Evolutionary conservation across 2,888 invertebrate genomes (phyloP).

Genomic region (Margaritifera margaritifera): DNA sequence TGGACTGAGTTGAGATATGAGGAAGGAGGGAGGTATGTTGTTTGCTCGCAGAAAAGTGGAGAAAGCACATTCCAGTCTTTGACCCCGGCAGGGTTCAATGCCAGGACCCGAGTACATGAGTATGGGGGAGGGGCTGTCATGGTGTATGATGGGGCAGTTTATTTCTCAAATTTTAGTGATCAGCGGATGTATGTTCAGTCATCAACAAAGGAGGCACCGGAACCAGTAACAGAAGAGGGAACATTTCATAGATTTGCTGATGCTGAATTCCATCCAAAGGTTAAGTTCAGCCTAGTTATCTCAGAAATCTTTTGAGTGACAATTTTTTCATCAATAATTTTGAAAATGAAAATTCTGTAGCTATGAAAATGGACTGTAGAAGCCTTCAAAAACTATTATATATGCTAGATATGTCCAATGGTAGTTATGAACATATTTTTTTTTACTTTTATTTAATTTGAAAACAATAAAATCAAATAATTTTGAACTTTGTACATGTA

Average conservation of each 20-base stretch:
- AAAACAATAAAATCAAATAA: too few species aligned
- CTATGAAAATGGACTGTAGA: too few species aligned
- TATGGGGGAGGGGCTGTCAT: constrained; percentile 73
- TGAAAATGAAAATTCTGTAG: too few species aligned
- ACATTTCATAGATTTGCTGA: constrained; percentile 64
- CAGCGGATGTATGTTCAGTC: constrained; percentile 65
- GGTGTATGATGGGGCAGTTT: constrained; percentile 61
- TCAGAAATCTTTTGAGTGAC: too few species aligned
- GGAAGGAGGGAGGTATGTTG: constrained; percentile 66
- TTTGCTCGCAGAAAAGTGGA: constrained; percentile 56
- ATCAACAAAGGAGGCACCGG: constrained; percentile 44
- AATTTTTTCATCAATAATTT: too few species aligned
- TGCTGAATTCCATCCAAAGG: constrained; percentile 51
- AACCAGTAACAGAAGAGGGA: constrained; percentile 53
- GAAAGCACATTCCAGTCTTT: constrained; percentile 40
- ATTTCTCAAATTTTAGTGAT: constrained; percentile 68
- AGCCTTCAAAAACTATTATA: too few species aligned
- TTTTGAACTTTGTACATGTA: too few species aligned
- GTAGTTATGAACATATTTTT: too few species aligned
- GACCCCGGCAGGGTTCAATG: constrained; percentile 66
- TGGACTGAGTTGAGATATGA: constrained; percentile 66
- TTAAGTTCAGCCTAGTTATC: constrained; percentile 26
- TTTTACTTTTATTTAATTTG: too few species aligned
- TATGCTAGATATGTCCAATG: too few species aligned
- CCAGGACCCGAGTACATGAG: constrained; percentile 71